phyloP scores from a whole-genome alignment of 2,113 vertebrate genomes.

The Stictonetta naevosa region DNA sequence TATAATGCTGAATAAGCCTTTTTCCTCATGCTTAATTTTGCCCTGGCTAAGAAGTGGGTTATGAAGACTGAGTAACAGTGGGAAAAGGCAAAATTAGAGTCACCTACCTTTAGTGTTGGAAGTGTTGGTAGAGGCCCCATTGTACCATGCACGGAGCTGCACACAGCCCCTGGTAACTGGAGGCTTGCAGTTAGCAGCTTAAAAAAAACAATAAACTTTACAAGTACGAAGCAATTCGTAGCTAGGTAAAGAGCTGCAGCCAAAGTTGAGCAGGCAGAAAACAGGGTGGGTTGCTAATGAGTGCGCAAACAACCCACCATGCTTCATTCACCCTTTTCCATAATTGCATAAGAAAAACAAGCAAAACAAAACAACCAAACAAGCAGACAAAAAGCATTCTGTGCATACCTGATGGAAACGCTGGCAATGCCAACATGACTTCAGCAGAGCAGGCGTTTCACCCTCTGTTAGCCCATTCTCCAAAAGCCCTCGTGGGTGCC shows the following conservation, averaged over 20 bases:
- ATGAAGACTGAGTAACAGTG: neutral
- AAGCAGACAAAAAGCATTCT: neutral
- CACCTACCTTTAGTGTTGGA: conserved; percentile 5
- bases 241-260: neutral
- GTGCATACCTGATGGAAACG: neutral
- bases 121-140: neutral
- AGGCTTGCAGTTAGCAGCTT: neutral
- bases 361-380: neutral
- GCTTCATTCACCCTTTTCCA: neutral
- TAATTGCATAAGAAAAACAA: neutral
- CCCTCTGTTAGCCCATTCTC: neutral
- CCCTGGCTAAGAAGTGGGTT: conserved; percentile 27
- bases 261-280: neutral
- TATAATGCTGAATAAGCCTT: conserved; percentile 64
- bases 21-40: conserved; percentile 46
- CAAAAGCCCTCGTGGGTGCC: neutral
- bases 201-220: neutral
- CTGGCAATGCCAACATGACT: neutral
- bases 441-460: neutral
- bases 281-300: neutral
- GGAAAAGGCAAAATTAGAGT: conserved; percentile 44
- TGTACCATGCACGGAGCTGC: neutral
- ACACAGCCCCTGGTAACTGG: neutral
- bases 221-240: neutral
- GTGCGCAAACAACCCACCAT: neutral